Percentiles rank a stretch among this genome's conserved stretches.
These are phyloP conservation scores for Metalampra italica DNA, from an alignment of 2,888 invertebrate species.

Conservation along the genomic window DNA sequence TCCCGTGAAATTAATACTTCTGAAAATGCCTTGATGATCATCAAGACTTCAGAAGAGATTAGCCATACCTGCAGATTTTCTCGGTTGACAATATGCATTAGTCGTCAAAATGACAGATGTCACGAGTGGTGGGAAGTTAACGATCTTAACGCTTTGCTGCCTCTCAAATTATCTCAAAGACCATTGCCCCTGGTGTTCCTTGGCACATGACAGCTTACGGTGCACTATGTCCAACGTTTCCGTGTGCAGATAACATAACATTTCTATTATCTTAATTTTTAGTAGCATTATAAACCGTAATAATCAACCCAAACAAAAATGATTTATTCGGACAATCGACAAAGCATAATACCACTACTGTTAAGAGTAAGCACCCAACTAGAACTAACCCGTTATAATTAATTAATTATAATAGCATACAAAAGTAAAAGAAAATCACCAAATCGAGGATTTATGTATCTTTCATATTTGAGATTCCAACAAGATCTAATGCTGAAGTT, in stretches of 20 bases:
- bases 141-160: slow-evolving; percentile 76
- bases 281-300: too few relatives aligned
- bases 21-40: neutral
- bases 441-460: too few relatives aligned
- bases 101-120: slow-evolving; percentile 59
- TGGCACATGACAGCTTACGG: slow-evolving; percentile 69
- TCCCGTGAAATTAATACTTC: neutral
- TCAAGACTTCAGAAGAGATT: slow-evolving; percentile 3
- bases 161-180: slow-evolving; percentile 67
- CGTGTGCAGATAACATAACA: slow-evolving; percentile 38
- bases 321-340: too few relatives aligned
- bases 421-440: too few relatives aligned
- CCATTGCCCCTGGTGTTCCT: slow-evolving; percentile 70
- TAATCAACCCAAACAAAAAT: too few relatives aligned
- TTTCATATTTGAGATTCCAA: too few relatives aligned
- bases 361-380: too few relatives aligned
- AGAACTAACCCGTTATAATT: too few relatives aligned
- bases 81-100: slow-evolving; percentile 10
- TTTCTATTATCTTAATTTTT: slow-evolving; percentile 15
- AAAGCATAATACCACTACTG: too few relatives aligned
- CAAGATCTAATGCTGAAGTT: too few relatives aligned
- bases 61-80: slow-evolving; percentile 5
- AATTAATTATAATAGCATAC: too few relatives aligned
- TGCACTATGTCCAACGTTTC: slow-evolving; percentile 65
- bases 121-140: slow-evolving; percentile 44